Percentiles rank a stretch among this genome's conserved stretches.
Evolutionary conservation across 2,113 vertebrate genomes (phyloP).

Genomic region (Hyperoodon ampullatus): DNA sequence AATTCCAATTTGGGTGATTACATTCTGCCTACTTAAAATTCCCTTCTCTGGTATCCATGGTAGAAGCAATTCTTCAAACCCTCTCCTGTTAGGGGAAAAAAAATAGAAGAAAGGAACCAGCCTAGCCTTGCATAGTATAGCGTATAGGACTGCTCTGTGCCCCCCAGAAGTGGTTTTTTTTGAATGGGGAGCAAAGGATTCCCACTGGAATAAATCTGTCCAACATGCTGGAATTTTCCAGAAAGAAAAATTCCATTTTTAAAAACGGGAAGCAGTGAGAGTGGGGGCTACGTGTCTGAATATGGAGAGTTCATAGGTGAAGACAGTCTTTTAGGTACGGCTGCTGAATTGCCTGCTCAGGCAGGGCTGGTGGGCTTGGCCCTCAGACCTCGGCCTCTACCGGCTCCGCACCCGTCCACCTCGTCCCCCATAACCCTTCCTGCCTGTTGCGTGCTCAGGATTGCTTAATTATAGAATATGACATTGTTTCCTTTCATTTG

Average conservation of each 20-base stretch:
- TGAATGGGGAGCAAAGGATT: background rate
- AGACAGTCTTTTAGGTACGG: background rate
- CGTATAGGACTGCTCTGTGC: background rate
- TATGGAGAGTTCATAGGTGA: background rate
- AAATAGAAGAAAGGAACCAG: background rate
- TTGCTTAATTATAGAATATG: slow-evolving; percentile 65
- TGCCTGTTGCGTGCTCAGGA: background rate
- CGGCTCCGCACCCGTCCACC: rapidly evolving
- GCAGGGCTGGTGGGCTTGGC: rapidly evolving
- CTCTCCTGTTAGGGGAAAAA: slow-evolving; percentile 12
- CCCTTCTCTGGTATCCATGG: slow-evolving; percentile 71
- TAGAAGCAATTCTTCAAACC: slow-evolving; percentile 72
- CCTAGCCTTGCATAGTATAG: background rate
- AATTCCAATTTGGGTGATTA: slow-evolving; percentile 77
- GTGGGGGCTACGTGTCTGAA: rapidly evolving
- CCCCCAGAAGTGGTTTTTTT: background rate
- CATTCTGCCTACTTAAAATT: slow-evolving; percentile 79
- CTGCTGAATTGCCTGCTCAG: rapidly evolving
- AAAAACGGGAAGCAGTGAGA: background rate
- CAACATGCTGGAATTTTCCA: slow-evolving; percentile 41
- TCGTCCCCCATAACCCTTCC: background rate
- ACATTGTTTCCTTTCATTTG: slow-evolving; percentile 70
- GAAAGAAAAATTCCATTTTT: slow-evolving; percentile 24
- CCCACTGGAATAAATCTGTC: background rate
- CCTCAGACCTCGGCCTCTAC: background rate